phyloP scores from a whole-genome alignment of 2,113 vertebrate genomes.

The Holacanthus passer region DNA sequence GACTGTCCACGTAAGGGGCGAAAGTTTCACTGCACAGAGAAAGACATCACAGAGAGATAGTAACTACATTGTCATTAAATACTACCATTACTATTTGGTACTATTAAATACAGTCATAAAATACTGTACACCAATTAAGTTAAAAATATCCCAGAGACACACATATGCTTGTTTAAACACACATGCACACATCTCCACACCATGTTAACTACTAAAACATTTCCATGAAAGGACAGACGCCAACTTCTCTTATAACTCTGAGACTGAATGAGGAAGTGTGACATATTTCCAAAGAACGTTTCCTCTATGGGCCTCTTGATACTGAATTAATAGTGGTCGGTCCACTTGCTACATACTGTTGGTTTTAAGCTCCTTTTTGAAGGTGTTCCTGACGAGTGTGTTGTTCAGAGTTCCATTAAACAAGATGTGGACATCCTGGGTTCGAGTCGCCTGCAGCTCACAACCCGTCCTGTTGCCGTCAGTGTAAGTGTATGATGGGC shows the following conservation, averaged over 20 bases:
- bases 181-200: not conserved
- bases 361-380: fast-evolving
- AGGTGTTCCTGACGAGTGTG: slow-evolving; percentile 51
- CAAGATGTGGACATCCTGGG: fast-evolving
- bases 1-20: slow-evolving; percentile 32
- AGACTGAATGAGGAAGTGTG: slow-evolving; percentile 34
- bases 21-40: slow-evolving; percentile 50
- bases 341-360: not conserved
- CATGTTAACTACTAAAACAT: not conserved
- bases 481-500: not conserved
- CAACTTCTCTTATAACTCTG: not conserved
- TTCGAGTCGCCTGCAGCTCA: fast-evolving
- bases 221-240: slow-evolving; percentile 18
- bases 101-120: not conserved
- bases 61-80: not conserved
- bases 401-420: slow-evolving; percentile 62
- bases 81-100: not conserved
- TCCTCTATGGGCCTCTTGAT: not conserved
- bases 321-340: fast-evolving
- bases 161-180: not conserved
- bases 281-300: slow-evolving; percentile 22
- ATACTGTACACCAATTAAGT: not conserved
- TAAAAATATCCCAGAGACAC: not conserved
- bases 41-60: not conserved
- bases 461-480: slow-evolving; percentile 53